Conservation (phyloP, 2,797 vertebrate species). For the Odontamblyopus lacepedii region DNA sequence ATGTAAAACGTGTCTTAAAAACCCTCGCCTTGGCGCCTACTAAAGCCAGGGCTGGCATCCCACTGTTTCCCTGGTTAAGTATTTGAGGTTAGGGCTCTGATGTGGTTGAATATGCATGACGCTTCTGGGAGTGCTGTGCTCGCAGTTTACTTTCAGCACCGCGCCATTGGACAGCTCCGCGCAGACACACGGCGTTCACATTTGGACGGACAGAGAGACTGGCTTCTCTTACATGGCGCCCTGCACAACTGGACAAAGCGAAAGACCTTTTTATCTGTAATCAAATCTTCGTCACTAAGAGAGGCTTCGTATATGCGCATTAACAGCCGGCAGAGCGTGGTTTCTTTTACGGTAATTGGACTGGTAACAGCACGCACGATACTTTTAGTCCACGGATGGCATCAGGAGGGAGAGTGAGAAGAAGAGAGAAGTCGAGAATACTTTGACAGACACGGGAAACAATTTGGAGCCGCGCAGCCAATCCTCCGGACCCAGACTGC, state of each 20-base stretch:
- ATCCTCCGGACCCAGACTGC: conserved; percentile 25
- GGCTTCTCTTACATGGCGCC: conserved; percentile 40
- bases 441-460: conserved; percentile 10
- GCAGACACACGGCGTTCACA: conserved; percentile 16
- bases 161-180: conserved; percentile 54
- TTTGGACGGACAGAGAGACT: conserved; percentile 37
- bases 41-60: background rate
- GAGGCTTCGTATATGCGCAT: conserved; percentile 2
- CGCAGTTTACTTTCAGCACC: conserved; percentile 62
- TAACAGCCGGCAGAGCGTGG: conserved; percentile 26
- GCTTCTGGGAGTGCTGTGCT: conserved; percentile 27
- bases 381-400: conserved; percentile 41
- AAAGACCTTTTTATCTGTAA: conserved; percentile 54
- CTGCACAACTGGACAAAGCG: conserved; percentile 39
- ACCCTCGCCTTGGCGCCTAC: background rate
- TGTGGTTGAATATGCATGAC: conserved; percentile 58
- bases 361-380: conserved; percentile 21
- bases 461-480: conserved; percentile 48
- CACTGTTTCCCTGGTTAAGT: conserved; percentile 9
- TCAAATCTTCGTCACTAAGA: conserved; percentile 45
- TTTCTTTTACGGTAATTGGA: conserved; percentile 17
- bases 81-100: conserved; percentile 32
- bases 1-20: background rate
- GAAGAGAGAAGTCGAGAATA: background rate
- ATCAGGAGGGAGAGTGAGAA: background rate